Conservation (phyloP, 1,140 invertebrate species). For the Leptoteleia sp. region DNA sequence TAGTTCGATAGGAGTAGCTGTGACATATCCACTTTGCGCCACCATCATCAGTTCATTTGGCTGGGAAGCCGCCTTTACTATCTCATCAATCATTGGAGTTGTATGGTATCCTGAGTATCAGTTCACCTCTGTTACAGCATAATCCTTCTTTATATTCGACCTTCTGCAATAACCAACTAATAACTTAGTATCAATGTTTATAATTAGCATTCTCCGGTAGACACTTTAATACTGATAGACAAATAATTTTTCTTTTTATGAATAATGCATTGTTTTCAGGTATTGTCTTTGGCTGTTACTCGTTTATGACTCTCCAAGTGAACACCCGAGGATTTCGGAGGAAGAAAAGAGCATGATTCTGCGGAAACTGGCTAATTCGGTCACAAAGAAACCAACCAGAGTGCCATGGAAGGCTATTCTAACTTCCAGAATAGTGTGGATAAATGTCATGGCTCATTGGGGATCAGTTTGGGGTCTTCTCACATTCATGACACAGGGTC, state of each 20-base stretch:
- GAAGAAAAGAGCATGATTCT: slow-evolving; percentile 85
- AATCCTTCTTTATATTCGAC: not conserved
- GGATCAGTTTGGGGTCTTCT: slow-evolving; percentile 93
- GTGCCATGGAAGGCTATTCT: slow-evolving; percentile 89
- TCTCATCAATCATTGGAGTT: slow-evolving; percentile 84
- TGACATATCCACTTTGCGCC: slow-evolving; percentile 87
- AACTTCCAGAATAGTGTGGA: slow-evolving; percentile 88
- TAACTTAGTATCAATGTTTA: not conserved
- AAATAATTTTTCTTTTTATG: too few relatives aligned
- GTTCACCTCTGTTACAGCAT: not conserved
- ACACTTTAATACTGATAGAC: not conserved
- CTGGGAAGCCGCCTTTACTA: slow-evolving; percentile 90
- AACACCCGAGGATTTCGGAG: slow-evolving; percentile 88
- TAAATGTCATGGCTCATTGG: slow-evolving; percentile 88
- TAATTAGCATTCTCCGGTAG: not conserved
- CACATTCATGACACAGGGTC: slow-evolving; percentile 91
- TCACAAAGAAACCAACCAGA: slow-evolving; percentile 76
- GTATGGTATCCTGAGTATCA: slow-evolving; percentile 81
- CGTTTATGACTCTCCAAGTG: slow-evolving; percentile 85
- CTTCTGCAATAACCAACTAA: slow-evolving; percentile 7
- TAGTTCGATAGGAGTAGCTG: slow-evolving; percentile 86
- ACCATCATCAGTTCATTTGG: slow-evolving; percentile 84
- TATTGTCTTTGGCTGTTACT: slow-evolving; percentile 83
- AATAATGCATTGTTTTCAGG: slow-evolving; percentile 60
- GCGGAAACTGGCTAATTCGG: slow-evolving; percentile 81